Percentiles rank a stretch among this genome's conserved stretches.
Evolutionary conservation across 2,888 invertebrate species (phyloP).

Genomic region (Blastobasis adustella): DNA sequence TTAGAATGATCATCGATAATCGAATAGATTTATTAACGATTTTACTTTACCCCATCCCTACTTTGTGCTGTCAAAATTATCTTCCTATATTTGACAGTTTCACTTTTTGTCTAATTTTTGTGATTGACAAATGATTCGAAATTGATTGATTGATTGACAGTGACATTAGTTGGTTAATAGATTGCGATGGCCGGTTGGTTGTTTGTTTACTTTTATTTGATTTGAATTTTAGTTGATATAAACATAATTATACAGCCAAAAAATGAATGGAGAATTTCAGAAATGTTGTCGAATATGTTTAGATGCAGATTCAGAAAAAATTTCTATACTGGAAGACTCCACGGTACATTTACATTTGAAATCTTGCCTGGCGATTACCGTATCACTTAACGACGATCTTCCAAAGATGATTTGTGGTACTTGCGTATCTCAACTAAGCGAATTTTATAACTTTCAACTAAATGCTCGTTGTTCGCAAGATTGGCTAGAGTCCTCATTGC

Average conservation of each 20-base stretch:
- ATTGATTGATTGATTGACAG: too few species aligned
- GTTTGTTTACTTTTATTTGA: too few species aligned
- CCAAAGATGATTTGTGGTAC: slow-evolving; percentile 53
- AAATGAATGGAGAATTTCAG: slow-evolving; percentile 46
- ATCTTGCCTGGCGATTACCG: slow-evolving; percentile 49
- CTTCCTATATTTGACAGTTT: too few species aligned
- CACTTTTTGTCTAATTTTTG: too few species aligned
- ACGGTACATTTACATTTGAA: slow-evolving; percentile 53
- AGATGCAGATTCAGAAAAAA: slow-evolving; percentile 46
- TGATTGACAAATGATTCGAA: too few species aligned
- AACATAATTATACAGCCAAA: neutral
- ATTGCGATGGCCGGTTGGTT: too few species aligned
- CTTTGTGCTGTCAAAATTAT: too few species aligned
- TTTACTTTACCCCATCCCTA: too few species aligned
- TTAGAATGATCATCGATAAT: too few species aligned
- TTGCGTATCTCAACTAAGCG: slow-evolving; percentile 52
- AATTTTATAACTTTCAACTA: slow-evolving; percentile 63
- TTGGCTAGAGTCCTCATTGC: slow-evolving; percentile 53
- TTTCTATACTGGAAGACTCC: slow-evolving; percentile 52
- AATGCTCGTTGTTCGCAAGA: slow-evolving; percentile 63
- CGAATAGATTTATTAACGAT: too few species aligned
- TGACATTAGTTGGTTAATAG: too few species aligned
- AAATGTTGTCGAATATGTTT: slow-evolving; percentile 62
- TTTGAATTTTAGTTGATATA: too few species aligned
- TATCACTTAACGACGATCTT: slow-evolving; percentile 44